Conservation (phyloP, 2,113 vertebrate species). For the Dipodomys merriami region DNA sequence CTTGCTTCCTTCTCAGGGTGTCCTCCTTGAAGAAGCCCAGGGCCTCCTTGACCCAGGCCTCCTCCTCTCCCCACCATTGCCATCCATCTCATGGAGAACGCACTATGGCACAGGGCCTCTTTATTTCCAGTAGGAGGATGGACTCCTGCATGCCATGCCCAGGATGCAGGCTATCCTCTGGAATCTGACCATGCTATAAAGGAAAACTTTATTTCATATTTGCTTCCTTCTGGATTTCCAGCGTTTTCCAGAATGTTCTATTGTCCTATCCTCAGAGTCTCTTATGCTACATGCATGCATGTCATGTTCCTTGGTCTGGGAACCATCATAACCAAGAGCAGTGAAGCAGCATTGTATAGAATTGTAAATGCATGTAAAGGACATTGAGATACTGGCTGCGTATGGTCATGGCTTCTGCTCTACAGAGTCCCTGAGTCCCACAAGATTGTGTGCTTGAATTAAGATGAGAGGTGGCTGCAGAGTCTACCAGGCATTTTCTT, state of each 20-base stretch:
- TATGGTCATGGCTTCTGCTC: not conserved
- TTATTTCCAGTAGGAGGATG: not conserved
- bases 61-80: fast-evolving
- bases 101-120: too few relatives aligned
- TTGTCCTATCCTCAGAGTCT: not conserved
- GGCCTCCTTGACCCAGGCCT: not conserved
- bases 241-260: not conserved
- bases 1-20: not conserved
- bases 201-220: not conserved
- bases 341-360: not conserved
- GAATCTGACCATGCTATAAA: not conserved
- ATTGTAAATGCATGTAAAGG: not conserved
- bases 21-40: not conserved
- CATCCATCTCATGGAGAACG: too few relatives aligned
- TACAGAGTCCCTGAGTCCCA: not conserved
- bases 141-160: not conserved
- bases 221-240: not conserved
- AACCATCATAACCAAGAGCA: not conserved
- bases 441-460: not conserved
- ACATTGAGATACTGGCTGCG: not conserved
- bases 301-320: not conserved
- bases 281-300: not conserved
- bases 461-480: not conserved
- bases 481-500: not conserved
- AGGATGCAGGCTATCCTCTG: not conserved